A percentile compares a stretch with the other conserved stretches of the same genome.
Conservation (phyloP, 2,113 vertebrate genomes). For the Stegostoma tigrinum region DNA sequence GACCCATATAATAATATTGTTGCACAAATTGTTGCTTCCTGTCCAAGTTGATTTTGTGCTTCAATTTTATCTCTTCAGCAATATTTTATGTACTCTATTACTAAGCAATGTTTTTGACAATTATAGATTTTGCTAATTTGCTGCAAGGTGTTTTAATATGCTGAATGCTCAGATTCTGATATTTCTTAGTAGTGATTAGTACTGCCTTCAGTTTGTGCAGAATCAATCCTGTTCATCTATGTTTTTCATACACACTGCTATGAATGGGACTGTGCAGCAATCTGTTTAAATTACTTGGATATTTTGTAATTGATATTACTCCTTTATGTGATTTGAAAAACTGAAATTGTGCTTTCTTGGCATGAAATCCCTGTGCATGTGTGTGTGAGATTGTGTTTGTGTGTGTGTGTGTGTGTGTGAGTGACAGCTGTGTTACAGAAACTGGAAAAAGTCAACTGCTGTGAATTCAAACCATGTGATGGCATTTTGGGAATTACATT, state of each 20-base stretch:
- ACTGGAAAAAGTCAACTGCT: neutral
- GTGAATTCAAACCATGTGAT: neutral
- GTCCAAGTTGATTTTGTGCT: no score
- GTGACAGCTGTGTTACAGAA: neutral
- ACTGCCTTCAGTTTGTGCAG: neutral
- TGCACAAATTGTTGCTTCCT: no score
- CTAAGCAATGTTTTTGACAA: no score
- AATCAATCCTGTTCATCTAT: neutral
- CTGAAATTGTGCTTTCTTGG: neutral
- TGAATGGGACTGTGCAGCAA: neutral
- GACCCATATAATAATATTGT: no score
- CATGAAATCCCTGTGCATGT: neutral
- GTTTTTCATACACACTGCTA: neutral
- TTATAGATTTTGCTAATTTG: neutral
- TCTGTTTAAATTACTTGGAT: slow-evolving; percentile 15
- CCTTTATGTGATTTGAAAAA: neutral
- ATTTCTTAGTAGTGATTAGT: neutral
- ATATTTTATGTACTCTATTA: no score
- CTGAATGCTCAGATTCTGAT: neutral
- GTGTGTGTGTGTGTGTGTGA: neutral
- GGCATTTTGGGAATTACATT: neutral
- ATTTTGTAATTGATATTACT: neutral
- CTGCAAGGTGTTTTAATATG: neutral
- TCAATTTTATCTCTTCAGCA: no score
- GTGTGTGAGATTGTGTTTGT: neutral